phyloP scores from a whole-genome alignment of 2,797 vertebrate species.

The Coregonus ussuriensis region DNA sequence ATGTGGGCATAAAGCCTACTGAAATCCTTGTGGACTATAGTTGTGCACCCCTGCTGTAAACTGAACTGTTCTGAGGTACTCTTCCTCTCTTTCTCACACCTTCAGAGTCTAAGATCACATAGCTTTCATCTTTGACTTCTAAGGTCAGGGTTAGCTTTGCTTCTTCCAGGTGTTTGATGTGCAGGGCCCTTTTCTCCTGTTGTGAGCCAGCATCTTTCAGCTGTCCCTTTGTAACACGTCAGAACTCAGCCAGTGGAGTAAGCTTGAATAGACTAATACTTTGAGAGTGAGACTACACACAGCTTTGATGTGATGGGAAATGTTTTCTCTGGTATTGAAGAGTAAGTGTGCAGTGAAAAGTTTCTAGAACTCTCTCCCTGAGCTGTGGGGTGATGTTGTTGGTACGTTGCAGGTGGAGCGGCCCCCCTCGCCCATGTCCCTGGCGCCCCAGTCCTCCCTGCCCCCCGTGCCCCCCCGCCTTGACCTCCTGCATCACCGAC shows the following conservation, averaged over 20 bases:
- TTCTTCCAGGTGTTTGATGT: background rate
- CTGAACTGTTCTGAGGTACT: conserved; percentile 48
- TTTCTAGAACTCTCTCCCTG: background rate
- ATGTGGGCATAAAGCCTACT: no score
- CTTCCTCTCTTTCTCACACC: background rate
- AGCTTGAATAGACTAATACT: conserved; percentile 37
- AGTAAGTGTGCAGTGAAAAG: conserved; percentile 4
- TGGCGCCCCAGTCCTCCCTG: conserved; percentile 86
- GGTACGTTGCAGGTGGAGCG: conserved; percentile 84
- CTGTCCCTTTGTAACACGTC: conserved; percentile 39
- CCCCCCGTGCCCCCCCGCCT: conserved; percentile 94
- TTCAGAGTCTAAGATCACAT: background rate
- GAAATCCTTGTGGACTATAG: background rate
- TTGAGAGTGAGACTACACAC: background rate
- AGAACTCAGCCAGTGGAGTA: conserved; percentile 22
- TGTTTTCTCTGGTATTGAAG: conserved; percentile 39
- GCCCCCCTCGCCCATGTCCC: conserved; percentile 90
- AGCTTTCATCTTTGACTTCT: conserved; percentile 1
- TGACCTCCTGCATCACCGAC: conserved; percentile 88
- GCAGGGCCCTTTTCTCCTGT: conserved; percentile 37
- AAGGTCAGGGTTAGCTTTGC: background rate
- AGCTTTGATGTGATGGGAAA: conserved; percentile 9
- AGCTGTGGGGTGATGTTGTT: background rate
- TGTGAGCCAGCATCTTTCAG: conserved; percentile 52
- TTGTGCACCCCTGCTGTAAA: background rate